Percentiles rank a stretch among this genome's conserved stretches.
Evolutionary conservation across 2,113 vertebrate genomes (phyloP).

Genomic region (Gopherus evgoodei): DNA sequence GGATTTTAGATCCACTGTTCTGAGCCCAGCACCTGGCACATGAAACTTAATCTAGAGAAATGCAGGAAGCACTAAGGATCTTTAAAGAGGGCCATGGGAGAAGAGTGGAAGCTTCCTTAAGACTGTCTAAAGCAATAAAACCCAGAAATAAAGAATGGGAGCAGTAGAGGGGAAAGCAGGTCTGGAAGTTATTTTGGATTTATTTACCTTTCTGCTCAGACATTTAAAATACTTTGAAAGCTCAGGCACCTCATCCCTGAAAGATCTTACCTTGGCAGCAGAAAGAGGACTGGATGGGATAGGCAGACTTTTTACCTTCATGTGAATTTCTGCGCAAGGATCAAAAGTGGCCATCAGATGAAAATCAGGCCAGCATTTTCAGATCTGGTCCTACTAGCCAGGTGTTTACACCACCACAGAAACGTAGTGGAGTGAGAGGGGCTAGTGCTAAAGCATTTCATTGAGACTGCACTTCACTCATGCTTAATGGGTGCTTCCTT

Average conservation of each 20-base stretch:
- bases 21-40: slow-evolving; percentile 47
- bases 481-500: neutral
- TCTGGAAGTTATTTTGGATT: slow-evolving; percentile 68
- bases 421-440: neutral
- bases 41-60: slow-evolving; percentile 36
- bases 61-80: slow-evolving; percentile 14
- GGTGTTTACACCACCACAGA: neutral
- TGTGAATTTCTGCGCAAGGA: fast-evolving
- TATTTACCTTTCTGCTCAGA: neutral
- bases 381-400: neutral
- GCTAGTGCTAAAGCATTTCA: neutral
- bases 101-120: slow-evolving; percentile 9
- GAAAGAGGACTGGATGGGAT: neutral
- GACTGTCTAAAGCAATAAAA: slow-evolving; percentile 42
- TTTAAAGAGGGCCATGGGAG: slow-evolving; percentile 51
- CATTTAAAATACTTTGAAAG: neutral
- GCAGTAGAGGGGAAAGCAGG: neutral
- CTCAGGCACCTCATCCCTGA: slow-evolving; percentile 40
- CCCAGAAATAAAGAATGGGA: slow-evolving; percentile 34
- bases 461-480: neutral
- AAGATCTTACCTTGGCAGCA: neutral
- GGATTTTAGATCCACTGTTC: neutral
- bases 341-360: fast-evolving
- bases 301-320: neutral
- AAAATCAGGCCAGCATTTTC: fast-evolving